Percentiles rank a stretch among this genome's conserved stretches.
Evolutionary conservation across 1,140 invertebrate species (phyloP).

Genomic region (Caenorhabditis tropicalis): DNA sequence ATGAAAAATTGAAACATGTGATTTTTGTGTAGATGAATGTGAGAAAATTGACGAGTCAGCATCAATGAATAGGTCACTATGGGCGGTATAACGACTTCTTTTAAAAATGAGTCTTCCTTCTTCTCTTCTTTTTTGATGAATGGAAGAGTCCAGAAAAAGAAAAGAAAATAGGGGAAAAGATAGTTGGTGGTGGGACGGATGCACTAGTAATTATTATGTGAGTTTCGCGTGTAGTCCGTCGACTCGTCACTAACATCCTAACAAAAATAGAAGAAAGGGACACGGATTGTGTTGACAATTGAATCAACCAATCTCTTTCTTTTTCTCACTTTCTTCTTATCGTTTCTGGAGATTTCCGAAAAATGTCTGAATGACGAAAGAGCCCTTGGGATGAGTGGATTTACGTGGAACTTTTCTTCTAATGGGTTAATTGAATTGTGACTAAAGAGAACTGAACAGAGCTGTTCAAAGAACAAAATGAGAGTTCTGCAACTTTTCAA

Average conservation of each 20-base stretch:
- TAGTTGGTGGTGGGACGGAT: neutral
- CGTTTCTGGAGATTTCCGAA: neutral
- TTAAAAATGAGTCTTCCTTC: neutral
- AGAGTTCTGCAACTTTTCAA: too few species aligned
- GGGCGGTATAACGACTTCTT: neutral
- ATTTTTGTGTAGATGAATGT: neutral
- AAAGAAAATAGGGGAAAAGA: neutral
- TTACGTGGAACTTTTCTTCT: neutral
- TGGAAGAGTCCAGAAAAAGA: neutral
- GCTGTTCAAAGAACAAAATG: neutral
- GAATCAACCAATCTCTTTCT: constrained; percentile 19
- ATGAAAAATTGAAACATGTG: neutral
- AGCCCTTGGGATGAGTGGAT: neutral
- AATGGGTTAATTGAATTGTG: neutral
- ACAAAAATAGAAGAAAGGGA: constrained; percentile 32
- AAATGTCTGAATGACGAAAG: constrained; percentile 20
- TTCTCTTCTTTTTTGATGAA: neutral
- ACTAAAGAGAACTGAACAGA: neutral
- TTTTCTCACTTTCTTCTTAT: neutral
- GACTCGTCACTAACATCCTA: neutral
- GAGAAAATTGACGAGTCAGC: neutral
- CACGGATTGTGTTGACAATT: constrained; percentile 31
- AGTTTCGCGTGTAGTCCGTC: neutral
- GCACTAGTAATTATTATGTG: constrained; percentile 37
- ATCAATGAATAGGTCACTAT: constrained; percentile 20